phyloP scores from a whole-genome alignment of 2,888 invertebrate species.

The Amblyjoppa fuscipennis region DNA sequence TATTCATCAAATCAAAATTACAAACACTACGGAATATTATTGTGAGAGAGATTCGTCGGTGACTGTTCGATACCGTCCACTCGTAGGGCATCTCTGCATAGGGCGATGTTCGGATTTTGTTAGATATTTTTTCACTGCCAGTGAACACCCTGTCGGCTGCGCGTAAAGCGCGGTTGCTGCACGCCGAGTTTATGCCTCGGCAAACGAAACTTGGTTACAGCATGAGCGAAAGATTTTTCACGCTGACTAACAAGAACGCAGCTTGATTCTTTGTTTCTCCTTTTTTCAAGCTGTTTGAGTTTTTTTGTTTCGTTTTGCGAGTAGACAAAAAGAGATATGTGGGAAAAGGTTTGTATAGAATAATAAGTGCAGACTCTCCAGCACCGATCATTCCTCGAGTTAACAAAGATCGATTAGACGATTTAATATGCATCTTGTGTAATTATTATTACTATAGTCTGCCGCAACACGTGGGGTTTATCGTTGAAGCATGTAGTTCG shows the following conservation, averaged over 20 bases:
- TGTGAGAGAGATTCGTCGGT: neutral
- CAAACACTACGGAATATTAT: neutral
- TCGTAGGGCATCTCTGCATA: conserved; percentile 25
- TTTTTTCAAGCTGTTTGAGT: neutral
- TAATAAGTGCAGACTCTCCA: conserved; percentile 8
- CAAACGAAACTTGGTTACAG: neutral
- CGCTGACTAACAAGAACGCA: conserved; percentile 14
- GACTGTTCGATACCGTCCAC: conserved; percentile 1
- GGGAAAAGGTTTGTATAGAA: conserved; percentile 31
- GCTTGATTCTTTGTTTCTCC: conserved; percentile 5
- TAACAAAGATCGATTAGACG: conserved; percentile 27
- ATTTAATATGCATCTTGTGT: conserved; percentile 58
- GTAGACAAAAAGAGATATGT: conserved; percentile 34
- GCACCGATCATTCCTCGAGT: conserved; percentile 15
- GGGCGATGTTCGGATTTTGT: conserved; percentile 12
- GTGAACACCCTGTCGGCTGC: neutral
- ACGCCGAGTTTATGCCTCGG: neutral
- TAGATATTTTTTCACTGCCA: neutral
- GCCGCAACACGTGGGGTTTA: conserved; percentile 25
- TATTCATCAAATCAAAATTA: conserved; percentile 2
- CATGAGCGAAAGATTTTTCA: conserved; percentile 2
- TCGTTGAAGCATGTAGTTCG: conserved; percentile 55
- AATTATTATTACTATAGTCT: conserved; percentile 31
- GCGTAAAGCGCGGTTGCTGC: neutral
- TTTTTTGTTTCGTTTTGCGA: conserved; percentile 30